Evolutionary conservation across 2,797 vertebrate genomes (phyloP), one percentile per base, ranked within the genome.

Genomic region (Coracias cyanogaster): DNA sequence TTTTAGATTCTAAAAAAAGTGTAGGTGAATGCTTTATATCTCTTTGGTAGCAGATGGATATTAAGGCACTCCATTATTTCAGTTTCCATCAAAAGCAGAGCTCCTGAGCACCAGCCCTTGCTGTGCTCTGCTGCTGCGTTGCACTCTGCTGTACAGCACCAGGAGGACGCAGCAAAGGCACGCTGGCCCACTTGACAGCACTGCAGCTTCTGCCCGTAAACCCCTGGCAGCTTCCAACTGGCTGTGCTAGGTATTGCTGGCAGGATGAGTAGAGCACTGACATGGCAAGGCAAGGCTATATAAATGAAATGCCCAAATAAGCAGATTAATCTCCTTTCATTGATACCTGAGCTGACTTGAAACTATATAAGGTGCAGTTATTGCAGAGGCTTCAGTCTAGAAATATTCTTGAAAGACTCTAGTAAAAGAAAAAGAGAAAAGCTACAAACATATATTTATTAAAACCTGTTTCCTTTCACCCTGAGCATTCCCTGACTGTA

Each of bases 91-190:
- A 6, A 21, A 51, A 77, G 54, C 16, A 65, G 73, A 43, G 35
- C 24, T 26, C 12, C 26, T 29, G 33, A 54, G 51, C 25, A 19
- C 7, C 31, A 19, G 57, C 49, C 33, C 46, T 60, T 12, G 9
- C 33, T 6, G 16, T 2, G 26, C 78, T 55, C 25, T 4, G 20
- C 25, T 10, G 37, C 45, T 54, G 48, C n/a, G 3, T 28, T 10
- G 2, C 5, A 6, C 39, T 33, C 41, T 66, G 45, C 41, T n/a
- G 33, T 19, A 13, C 24, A 7, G 22, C 31, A 43, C 29, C 35
- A 8, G 21, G 3, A 3, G 24, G 45, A 11, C 1, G 2, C 7
- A 15, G 45, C 15, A 19, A 51, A 31, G 41, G 7, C 28, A 10
- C 2, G 1, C 15, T 45, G 61, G 16, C 28, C 41, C n/a, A 20